Conservation (phyloP, 2,888 invertebrate species). For the Phortica okadai region DNA sequence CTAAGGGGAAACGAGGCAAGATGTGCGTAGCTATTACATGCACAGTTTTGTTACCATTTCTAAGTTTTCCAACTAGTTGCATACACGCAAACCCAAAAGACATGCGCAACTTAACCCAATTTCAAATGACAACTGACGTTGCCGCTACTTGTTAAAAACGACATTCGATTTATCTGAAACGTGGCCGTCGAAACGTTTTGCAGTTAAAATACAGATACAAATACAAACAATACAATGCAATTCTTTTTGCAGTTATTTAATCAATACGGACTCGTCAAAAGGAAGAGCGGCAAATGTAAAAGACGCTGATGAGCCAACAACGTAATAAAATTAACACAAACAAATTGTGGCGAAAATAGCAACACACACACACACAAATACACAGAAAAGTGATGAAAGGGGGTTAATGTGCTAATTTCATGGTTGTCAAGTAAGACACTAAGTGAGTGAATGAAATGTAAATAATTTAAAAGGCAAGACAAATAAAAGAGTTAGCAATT, state of each 20-base stretch:
- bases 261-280: conserved; percentile 48
- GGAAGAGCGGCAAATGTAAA: conserved; percentile 9
- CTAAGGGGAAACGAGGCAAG: not conserved
- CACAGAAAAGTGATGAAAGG: conserved; percentile 49
- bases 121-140: conserved; percentile 20
- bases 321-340: conserved; percentile 18
- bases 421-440: conserved; percentile 1
- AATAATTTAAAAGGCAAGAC: conserved; percentile 6
- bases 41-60: not conserved
- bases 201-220: not conserved
- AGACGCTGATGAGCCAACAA: conserved; percentile 27
- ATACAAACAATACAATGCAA: conserved; percentile 16
- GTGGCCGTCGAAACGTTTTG: not conserved
- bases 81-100: not conserved
- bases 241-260: conserved; percentile 58
- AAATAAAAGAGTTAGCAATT: not conserved
- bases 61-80: conserved; percentile 29
- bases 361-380: conserved; percentile 25
- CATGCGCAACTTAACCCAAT: conserved; percentile 33
- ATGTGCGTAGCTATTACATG: not conserved
- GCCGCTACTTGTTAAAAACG: not conserved
- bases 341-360: conserved; percentile 39
- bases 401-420: conserved; percentile 68
- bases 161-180: not conserved
- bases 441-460: conserved; percentile 19